These are phyloP conservation scores for Drosophila persimilis DNA, from an alignment of 1,140 invertebrate species.

Conservation along the genomic window DNA sequence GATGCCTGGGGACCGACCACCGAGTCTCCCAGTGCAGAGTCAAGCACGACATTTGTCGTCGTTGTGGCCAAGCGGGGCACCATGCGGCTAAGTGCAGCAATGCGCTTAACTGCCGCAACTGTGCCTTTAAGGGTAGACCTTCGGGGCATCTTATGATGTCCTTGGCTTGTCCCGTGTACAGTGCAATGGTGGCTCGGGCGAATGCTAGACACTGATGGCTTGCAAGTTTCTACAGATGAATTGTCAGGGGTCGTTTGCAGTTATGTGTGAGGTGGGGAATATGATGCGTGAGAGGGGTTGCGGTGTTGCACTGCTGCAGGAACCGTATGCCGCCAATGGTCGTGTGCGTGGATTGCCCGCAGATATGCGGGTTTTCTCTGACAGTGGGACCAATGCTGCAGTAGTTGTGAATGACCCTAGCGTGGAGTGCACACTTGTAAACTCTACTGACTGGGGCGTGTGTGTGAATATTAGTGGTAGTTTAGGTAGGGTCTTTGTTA, in stretches of 20 bases:
- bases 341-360: slow-evolving; percentile 1
- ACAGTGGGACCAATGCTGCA: slow-evolving; percentile 5
- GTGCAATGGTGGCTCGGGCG: slow-evolving; percentile 2
- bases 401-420: slow-evolving; percentile 5
- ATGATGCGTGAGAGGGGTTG: slow-evolving; percentile 11
- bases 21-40: slow-evolving; percentile 6
- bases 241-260: slow-evolving; percentile 10
- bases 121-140: slow-evolving; percentile 7
- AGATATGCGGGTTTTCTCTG: not conserved
- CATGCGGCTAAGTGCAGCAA: not conserved
- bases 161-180: slow-evolving; percentile 2
- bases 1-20: slow-evolving; percentile 11
- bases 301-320: slow-evolving; percentile 1
- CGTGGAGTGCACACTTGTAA: slow-evolving; percentile 3
- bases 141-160: slow-evolving; percentile 20
- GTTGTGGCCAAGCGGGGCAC: slow-evolving; percentile 23
- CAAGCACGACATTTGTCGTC: slow-evolving; percentile 14
- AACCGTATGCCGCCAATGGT: slow-evolving; percentile 7
- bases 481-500: too few species aligned
- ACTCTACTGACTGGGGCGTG: slow-evolving; percentile 5
- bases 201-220: not conserved
- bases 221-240: slow-evolving; percentile 3
- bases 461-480: too few species aligned
- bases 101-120: slow-evolving; percentile 11
- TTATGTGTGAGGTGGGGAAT: slow-evolving; percentile 12